Percentiles rank a stretch among this genome's conserved stretches.
Evolutionary conservation across 2,113 vertebrate genomes (phyloP).

Genomic region (Papio anubis): DNA sequence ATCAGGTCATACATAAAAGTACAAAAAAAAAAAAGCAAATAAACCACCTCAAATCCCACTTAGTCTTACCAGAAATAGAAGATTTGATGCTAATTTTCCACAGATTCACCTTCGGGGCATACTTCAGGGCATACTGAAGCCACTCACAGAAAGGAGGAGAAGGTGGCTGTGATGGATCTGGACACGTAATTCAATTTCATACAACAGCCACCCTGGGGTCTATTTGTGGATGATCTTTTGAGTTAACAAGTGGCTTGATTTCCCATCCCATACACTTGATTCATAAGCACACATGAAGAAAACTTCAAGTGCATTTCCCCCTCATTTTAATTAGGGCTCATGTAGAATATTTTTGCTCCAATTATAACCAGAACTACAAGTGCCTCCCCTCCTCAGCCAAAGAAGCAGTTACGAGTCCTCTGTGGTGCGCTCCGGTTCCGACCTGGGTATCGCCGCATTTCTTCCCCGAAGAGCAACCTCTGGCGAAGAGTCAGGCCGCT

Average conservation of each 20-base stretch:
- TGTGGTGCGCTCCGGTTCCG: background rate
- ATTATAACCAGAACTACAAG: background rate
- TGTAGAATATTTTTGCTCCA: slow-evolving; percentile 8
- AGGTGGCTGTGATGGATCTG: background rate
- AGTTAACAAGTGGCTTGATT: background rate
- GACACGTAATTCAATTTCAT: background rate
- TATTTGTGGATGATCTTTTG: background rate
- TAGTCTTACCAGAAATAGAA: background rate
- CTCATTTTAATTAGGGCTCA: background rate
- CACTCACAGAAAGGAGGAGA: background rate
- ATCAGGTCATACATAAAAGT: background rate
- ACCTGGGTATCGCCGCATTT: background rate
- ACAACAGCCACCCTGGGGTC: background rate
- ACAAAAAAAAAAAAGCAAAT: background rate
- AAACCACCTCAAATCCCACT: background rate
- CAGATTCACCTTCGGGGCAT: background rate
- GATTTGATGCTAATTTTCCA: background rate
- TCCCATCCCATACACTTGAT: background rate
- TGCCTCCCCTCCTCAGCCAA: background rate
- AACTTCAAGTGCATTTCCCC: background rate
- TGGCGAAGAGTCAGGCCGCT: slow-evolving; percentile 21
- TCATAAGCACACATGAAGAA: background rate
- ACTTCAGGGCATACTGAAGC: background rate
- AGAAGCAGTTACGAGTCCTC: background rate
- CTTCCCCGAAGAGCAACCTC: slow-evolving; percentile 38